Conservation (phyloP, 2,888 invertebrate species). For the Ceratothoa steindachneri region DNA sequence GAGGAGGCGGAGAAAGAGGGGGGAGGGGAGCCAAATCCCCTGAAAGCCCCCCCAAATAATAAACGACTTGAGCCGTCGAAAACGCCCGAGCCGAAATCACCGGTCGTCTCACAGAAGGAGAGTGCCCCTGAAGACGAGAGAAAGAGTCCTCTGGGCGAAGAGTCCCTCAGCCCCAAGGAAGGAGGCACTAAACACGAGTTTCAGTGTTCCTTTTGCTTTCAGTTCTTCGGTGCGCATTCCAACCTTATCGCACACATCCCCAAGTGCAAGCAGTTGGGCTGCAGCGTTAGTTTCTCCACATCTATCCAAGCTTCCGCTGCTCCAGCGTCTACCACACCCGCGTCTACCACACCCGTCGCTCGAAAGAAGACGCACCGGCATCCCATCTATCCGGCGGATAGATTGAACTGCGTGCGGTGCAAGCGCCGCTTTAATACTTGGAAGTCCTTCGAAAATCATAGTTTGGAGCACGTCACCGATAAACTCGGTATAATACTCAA, state of each 20-base stretch:
- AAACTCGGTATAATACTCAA: background rate
- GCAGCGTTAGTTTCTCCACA: background rate
- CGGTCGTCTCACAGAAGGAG: background rate
- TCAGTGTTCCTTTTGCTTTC: background rate
- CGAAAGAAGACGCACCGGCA: background rate
- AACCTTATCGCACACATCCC: background rate
- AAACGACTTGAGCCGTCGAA: background rate
- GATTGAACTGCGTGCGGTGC: conserved; percentile 1
- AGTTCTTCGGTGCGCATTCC: background rate
- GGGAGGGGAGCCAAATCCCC: background rate
- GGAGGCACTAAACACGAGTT: background rate
- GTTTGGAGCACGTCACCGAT: conserved; percentile 5
- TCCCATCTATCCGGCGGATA: background rate
- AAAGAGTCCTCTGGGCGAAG: background rate
- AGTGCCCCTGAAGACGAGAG: background rate
- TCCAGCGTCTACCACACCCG: background rate
- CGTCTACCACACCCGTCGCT: background rate
- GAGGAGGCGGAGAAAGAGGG: background rate
- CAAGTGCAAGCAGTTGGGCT: background rate
- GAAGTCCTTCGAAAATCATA: conserved; percentile 13
- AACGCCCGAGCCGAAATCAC: background rate
- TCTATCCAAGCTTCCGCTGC: too few species aligned
- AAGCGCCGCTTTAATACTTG: conserved; percentile 12
- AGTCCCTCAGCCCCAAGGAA: background rate
- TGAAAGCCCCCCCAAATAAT: background rate